phyloP scores from a whole-genome alignment of 2,797 vertebrate species.

The Rhincodon typus region DNA sequence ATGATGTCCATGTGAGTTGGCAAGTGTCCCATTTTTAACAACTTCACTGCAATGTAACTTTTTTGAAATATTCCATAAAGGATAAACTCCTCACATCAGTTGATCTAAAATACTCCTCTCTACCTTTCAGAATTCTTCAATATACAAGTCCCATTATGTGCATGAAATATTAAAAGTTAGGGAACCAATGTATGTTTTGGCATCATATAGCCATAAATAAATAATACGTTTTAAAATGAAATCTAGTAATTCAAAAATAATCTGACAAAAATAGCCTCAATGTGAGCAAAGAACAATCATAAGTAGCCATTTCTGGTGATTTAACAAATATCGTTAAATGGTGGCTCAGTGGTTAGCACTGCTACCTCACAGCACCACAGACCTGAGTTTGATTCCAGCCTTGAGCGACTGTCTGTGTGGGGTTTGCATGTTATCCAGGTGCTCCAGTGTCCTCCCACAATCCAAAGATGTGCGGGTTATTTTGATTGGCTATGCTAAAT shows the following conservation, averaged over 20 bases:
- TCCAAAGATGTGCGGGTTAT: no score
- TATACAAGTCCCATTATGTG: background rate
- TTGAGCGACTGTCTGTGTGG: no score
- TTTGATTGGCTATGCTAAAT: no score
- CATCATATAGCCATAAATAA: background rate
- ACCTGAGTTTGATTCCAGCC: no score
- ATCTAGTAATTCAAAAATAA: background rate
- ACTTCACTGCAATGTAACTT: background rate
- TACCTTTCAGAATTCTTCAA: background rate
- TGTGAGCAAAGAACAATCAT: background rate
- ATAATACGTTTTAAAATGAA: background rate
- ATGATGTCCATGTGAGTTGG: background rate
- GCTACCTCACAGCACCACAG: no score
- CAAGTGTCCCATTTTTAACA: background rate
- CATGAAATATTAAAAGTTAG: background rate
- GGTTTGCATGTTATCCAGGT: no score
- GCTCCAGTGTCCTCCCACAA: no score
- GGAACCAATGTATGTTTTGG: background rate
- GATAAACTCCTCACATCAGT: background rate
- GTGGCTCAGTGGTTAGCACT: no score
- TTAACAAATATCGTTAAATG: background rate
- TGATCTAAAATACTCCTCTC: background rate
- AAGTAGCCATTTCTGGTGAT: background rate
- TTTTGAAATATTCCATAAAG: background rate
- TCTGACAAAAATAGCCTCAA: background rate